phyloP scores from a whole-genome alignment of 2,113 vertebrate genomes.

The Pica pica region DNA sequence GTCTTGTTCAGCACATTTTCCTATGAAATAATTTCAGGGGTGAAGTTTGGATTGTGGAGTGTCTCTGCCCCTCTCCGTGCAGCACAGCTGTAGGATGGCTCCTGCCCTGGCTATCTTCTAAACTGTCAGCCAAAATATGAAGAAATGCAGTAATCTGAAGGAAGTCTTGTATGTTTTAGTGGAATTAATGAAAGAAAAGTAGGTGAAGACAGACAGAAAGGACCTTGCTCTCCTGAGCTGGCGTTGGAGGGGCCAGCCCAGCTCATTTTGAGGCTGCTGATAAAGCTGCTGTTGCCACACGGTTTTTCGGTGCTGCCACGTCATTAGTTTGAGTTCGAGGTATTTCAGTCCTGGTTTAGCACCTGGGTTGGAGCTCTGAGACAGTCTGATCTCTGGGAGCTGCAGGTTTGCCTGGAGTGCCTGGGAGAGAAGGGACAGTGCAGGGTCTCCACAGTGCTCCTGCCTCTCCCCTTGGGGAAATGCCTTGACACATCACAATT shows the following conservation, averaged over 20 bases:
- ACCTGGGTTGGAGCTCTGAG: not conserved
- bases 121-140: not conserved
- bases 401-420: fast-evolving
- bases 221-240: not conserved
- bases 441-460: fast-evolving
- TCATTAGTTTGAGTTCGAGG: not conserved
- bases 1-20: not conserved
- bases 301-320: fast-evolving
- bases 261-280: not conserved
- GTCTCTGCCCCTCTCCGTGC: not conserved
- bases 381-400: fast-evolving
- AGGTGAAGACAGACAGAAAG: not conserved
- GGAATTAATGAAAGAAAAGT: not conserved
- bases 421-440: not conserved
- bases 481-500: fast-evolving
- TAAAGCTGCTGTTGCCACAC: not conserved
- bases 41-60: not conserved
- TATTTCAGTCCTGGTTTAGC: not conserved
- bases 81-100: not conserved
- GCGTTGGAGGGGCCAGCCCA: fast-evolving
- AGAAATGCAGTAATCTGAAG: not conserved
- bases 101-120: not conserved
- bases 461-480: fast-evolving
- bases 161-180: not conserved
- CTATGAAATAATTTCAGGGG: not conserved